Conservation (phyloP, 2,888 invertebrate genomes). For the Cosmorhoe ocellata region DNA sequence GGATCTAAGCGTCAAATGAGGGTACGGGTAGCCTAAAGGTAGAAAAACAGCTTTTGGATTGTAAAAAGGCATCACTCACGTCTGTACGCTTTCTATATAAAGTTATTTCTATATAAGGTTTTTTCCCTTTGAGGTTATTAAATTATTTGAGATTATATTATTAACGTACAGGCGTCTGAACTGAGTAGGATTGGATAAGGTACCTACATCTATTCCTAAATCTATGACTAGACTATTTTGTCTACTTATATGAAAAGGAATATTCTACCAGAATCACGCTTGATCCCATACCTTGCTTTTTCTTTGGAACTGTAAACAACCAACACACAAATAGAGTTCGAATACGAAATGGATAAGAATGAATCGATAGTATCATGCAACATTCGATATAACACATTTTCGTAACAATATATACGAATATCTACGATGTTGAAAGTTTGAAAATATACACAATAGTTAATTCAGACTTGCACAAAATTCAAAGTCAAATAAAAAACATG, state of each 20-base stretch:
- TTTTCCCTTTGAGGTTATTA: background rate
- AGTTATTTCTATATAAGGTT: background rate
- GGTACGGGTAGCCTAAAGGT: conserved; percentile 35
- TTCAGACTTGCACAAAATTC: conserved; percentile 7
- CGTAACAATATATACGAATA: background rate
- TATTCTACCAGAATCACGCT: conserved; percentile 82
- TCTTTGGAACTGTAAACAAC: conserved; percentile 92
- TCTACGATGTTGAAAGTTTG: conserved; percentile 10
- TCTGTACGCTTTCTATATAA: conserved; percentile 41
- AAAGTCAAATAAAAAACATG: conserved; percentile 21
- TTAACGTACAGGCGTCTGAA: conserved; percentile 48
- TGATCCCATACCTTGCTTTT: conserved; percentile 86
- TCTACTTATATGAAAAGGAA: conserved; percentile 80
- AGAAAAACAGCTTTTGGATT: conserved; percentile 44
- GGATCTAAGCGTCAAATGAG: conserved; percentile 40
- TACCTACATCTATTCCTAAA: conserved; percentile 66
- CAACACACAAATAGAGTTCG: conserved; percentile 82
- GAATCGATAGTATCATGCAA: conserved; percentile 61
- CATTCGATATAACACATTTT: conserved; percentile 31
- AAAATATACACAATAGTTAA: conserved; percentile 14
- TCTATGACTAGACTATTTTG: conserved; percentile 74
- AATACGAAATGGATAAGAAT: conserved; percentile 61
- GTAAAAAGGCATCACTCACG: conserved; percentile 39
- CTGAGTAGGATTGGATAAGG: conserved; percentile 38
- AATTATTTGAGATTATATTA: conserved; percentile 18